Conservation (phyloP, 2,797 vertebrate species). For the Eulemur rubriventer region DNA sequence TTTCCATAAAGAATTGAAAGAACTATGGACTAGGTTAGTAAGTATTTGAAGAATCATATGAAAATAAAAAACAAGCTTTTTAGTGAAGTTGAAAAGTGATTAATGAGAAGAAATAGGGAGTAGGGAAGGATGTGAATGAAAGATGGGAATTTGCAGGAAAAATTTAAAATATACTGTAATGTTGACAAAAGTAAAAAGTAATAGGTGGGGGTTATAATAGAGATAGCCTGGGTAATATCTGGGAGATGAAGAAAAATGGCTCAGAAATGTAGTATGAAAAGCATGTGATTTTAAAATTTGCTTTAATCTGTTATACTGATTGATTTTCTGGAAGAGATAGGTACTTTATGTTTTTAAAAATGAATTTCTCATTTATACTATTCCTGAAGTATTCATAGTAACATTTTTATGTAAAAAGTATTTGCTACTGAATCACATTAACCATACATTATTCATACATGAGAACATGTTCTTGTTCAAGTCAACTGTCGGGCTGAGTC, state of each 20-base stretch:
- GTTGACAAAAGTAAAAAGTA: background rate
- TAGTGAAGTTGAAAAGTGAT: background rate
- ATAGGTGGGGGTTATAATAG: background rate
- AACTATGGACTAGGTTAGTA: background rate
- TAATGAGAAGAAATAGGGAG: background rate
- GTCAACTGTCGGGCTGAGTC: background rate
- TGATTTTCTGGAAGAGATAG: slow-evolving; percentile 31
- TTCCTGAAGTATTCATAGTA: slow-evolving; percentile 27
- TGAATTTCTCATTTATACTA: slow-evolving; percentile 41
- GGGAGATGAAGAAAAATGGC: background rate
- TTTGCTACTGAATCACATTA: slow-evolving; percentile 48
- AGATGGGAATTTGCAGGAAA: background rate
- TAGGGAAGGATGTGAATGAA: background rate
- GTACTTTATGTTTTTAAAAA: slow-evolving; percentile 43
- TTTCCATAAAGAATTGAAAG: background rate
- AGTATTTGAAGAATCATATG: background rate
- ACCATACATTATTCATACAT: slow-evolving; percentile 64
- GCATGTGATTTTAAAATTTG: background rate
- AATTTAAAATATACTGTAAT: background rate
- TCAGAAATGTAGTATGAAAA: slow-evolving; percentile 5
- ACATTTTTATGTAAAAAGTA: slow-evolving; percentile 54
- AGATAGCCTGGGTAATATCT: background rate
- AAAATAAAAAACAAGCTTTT: slow-evolving; percentile 4
- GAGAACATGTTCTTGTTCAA: slow-evolving; percentile 63
- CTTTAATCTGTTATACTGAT: slow-evolving; percentile 5